These are phyloP conservation scores for Callosobruchus maculatus DNA, from an alignment of 2,888 invertebrate species.

Conservation along the genomic window DNA sequence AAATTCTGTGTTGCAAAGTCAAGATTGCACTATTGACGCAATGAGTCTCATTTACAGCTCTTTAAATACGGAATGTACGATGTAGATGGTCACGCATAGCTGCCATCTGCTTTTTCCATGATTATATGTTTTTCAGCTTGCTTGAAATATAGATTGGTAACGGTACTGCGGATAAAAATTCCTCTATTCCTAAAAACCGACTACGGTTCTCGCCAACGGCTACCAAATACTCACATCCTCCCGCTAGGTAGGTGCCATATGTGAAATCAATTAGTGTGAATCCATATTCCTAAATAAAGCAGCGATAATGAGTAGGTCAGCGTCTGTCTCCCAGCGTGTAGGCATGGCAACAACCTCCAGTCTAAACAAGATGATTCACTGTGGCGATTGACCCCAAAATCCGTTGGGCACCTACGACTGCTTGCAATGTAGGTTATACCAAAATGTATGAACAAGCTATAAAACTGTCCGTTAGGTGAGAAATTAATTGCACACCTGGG, in stretches of 20 bases:
- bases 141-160: neutral
- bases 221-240: neutral
- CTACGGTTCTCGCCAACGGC: neutral
- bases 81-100: no score
- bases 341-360: neutral
- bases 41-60: no score
- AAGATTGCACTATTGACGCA: no score
- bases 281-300: neutral
- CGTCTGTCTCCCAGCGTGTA: neutral
- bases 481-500: neutral
- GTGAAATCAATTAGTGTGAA: neutral
- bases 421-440: no score
- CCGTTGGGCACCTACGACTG: neutral
- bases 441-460: neutral
- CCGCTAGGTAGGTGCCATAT: neutral
- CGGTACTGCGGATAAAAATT: neutral
- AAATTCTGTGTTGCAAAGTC: no score
- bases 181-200: neutral
- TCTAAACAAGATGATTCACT: neutral
- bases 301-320: neutral
- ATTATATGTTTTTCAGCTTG: no score
- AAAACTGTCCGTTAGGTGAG: neutral
- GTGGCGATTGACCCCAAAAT: neutral
- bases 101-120: no score
- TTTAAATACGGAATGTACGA: no score